These are phyloP conservation scores for Montipora capricornis DNA, from an alignment of 64 coral and sea anemone genomes.

Conservation along the genomic window DNA sequence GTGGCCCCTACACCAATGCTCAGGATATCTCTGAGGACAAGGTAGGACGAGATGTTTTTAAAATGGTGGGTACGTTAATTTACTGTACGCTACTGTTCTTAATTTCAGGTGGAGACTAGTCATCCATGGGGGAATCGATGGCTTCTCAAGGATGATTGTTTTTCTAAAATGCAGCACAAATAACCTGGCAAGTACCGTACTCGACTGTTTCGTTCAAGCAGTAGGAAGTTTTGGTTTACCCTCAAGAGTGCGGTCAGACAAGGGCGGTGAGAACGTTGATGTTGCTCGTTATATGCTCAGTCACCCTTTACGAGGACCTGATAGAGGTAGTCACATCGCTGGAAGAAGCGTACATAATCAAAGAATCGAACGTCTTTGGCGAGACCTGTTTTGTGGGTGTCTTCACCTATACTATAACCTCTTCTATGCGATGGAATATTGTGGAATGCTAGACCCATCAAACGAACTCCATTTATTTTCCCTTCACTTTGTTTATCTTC, in stretches of 20 bases:
- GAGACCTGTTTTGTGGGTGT: not conserved
- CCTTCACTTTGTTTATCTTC: conserved; percentile 40
- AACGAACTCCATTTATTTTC: conserved; percentile 34
- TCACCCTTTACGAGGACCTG: conserved; percentile 5
- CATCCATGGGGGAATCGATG: not conserved
- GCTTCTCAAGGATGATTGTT: conserved; percentile 11
- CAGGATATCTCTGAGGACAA: not conserved
- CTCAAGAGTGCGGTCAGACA: conserved; percentile 20
- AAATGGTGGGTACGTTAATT: not conserved
- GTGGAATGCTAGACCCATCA: not conserved
- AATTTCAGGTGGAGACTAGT: not conserved
- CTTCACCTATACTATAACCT: not conserved
- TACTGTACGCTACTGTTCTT: not conserved
- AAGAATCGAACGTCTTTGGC: conserved; percentile 40
- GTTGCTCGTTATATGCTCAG: conserved; percentile 25
- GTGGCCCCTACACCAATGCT: not conserved
- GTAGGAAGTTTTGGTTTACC: conserved; percentile 20
- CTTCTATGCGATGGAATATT: conserved; percentile 3
- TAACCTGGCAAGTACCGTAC: conserved; percentile 35
- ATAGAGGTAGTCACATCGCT: conserved; percentile 17
- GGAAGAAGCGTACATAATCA: conserved; percentile 32
- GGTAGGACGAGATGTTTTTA: not conserved
- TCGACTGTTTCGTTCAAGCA: conserved; percentile 2
- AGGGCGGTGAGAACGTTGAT: conserved; percentile 42
- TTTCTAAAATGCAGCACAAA: conserved; percentile 10